A percentile compares a stretch with the other conserved stretches of the same genome.
Conservation (phyloP, 1,140 invertebrate species). For the Leguminivora glycinivorella region DNA sequence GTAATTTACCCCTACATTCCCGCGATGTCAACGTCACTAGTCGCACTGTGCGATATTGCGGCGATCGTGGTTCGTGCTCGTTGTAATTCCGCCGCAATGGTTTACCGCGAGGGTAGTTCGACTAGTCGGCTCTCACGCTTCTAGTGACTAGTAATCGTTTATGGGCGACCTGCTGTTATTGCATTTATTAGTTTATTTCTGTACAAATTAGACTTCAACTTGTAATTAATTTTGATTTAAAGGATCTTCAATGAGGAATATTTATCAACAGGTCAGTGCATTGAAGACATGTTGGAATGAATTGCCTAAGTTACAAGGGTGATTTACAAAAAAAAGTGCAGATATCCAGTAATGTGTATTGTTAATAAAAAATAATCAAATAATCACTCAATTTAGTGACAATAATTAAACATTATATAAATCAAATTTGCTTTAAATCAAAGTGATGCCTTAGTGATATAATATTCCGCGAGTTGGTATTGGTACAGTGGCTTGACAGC, state of each 20-base stretch:
- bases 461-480: too few species aligned
- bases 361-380: too few species aligned
- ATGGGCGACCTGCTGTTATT: conserved; percentile 44
- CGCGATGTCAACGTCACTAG: conserved; percentile 15
- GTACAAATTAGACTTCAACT: conserved; percentile 13
- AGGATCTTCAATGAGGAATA: background rate
- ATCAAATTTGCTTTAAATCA: too few species aligned
- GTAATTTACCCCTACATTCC: conserved; percentile 14
- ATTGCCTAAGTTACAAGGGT: too few species aligned
- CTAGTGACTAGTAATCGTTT: conserved; percentile 56
- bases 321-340: too few species aligned
- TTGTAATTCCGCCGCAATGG: conserved; percentile 65
- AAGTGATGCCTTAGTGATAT: too few species aligned
- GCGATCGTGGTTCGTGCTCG: conserved; percentile 63
- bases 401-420: too few species aligned
- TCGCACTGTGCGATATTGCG: conserved; percentile 49
- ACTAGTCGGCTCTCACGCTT: conserved; percentile 62
- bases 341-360: too few species aligned
- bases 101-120: conserved; percentile 55
- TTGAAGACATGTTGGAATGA: too few species aligned
- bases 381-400: too few species aligned
- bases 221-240: background rate
- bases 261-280: too few species aligned
- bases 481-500: too few species aligned
- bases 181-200: conserved; percentile 2